Conservation (phyloP, 2,797 vertebrate species). For the Poliocrania exsul region DNA sequence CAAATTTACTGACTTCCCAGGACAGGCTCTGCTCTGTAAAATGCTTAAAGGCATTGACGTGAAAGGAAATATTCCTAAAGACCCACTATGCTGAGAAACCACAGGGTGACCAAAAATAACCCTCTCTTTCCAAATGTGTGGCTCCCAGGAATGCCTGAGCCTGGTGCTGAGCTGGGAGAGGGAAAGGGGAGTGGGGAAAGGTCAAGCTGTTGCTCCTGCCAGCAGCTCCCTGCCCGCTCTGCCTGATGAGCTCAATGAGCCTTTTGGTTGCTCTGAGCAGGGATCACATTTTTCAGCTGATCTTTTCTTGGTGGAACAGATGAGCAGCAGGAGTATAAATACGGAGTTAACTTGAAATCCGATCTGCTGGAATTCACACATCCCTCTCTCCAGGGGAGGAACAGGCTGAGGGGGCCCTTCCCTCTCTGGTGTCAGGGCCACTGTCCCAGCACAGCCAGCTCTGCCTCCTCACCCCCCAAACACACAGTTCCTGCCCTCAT, state of each 20-base stretch:
- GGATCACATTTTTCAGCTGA: slow-evolving; percentile 26
- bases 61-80: slow-evolving; percentile 47
- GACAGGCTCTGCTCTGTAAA: not conserved
- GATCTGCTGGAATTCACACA: slow-evolving; percentile 66
- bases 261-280: not conserved
- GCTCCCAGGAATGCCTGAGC: slow-evolving; percentile 6
- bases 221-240: not conserved
- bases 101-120: slow-evolving; percentile 26
- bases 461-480: not conserved
- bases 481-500: not conserved
- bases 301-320: slow-evolving; percentile 29
- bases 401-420: not conserved
- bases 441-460: not conserved
- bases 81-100: slow-evolving; percentile 38
- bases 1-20: not conserved
- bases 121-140: not conserved
- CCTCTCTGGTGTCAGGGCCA: not conserved
- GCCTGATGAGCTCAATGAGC: not conserved
- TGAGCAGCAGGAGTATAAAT: slow-evolving; percentile 46
- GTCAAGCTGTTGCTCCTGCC: slow-evolving; percentile 43
- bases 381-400: not conserved
- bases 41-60: not conserved
- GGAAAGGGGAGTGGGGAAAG: slow-evolving; percentile 20
- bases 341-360: slow-evolving; percentile 20
- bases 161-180: not conserved